A percentile compares a stretch with the other conserved stretches of the same genome.
Evolutionary conservation across 2,113 vertebrate species (phyloP).

Genomic region (Hippocampus barbouri): DNA sequence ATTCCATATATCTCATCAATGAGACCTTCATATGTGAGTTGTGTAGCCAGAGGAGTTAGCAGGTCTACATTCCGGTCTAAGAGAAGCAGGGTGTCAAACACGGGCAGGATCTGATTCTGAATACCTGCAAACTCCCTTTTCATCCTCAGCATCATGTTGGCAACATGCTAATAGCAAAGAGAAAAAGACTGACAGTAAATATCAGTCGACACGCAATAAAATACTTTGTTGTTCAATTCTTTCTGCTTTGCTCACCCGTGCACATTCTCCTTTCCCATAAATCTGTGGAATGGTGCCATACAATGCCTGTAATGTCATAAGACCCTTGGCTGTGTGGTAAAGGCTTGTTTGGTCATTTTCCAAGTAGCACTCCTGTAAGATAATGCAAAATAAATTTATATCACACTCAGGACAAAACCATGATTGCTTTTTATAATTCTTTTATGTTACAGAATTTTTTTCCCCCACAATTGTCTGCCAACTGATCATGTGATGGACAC

Average conservation of each 20-base stretch:
- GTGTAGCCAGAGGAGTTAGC: conserved; percentile 88
- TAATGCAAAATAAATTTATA: not conserved
- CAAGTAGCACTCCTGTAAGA: conserved; percentile 87
- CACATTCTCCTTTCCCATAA: conserved; percentile 94
- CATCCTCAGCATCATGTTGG: conserved; percentile 99
- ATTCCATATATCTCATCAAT: conserved; percentile 97
- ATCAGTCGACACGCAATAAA: not conserved
- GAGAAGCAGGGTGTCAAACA: conserved; percentile 90
- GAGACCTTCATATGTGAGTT: conserved; percentile 95
- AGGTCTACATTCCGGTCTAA: conserved; percentile 93
- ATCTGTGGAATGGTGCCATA: conserved; percentile 97
- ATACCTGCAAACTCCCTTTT: conserved; percentile 92
- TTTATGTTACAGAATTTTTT: not conserved
- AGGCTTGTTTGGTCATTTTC: conserved; percentile 96
- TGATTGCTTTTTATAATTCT: not conserved
- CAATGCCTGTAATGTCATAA: conserved; percentile 93
- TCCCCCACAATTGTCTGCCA: not conserved
- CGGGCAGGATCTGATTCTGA: conserved; percentile 87
- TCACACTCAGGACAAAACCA: not conserved
- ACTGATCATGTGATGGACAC: not conserved
- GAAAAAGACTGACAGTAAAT: not conserved
- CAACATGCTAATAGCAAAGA: conserved; percentile 81
- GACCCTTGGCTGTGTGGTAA: conserved; percentile 93
- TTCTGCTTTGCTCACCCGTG: conserved; percentile 76
- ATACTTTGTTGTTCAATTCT: not conserved